Evolutionary conservation across 2,888 invertebrate genomes (phyloP).

Genomic region (Cordilura impudica): DNA sequence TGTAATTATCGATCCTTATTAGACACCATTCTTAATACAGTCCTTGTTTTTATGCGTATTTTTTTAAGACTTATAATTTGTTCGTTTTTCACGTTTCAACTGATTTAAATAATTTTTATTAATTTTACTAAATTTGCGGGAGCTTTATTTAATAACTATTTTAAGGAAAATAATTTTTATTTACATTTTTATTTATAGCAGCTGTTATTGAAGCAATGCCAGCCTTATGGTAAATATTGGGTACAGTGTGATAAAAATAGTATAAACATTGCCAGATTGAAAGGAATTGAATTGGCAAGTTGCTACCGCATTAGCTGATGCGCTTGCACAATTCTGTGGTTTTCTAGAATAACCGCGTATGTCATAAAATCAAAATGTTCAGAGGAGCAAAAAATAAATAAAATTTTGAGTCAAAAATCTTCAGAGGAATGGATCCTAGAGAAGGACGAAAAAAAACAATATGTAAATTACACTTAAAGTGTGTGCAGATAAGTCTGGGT

Average conservation of each 20-base stretch:
- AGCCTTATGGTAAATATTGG: not conserved
- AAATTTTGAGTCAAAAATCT: too few relatives aligned
- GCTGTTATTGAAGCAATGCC: conserved; percentile 12
- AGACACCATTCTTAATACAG: not conserved
- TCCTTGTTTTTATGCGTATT: conserved; percentile 12
- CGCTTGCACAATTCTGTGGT: too few relatives aligned
- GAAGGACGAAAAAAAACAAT: too few relatives aligned
- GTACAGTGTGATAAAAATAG: not conserved
- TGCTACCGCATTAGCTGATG: too few relatives aligned
- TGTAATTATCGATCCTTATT: conserved; percentile 19
- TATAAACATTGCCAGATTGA: not conserved
- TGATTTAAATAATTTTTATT: not conserved
- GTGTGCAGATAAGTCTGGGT: too few relatives aligned
- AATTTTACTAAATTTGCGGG: not conserved
- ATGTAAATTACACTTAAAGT: too few relatives aligned
- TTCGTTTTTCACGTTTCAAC: not conserved
- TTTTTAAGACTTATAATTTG: not conserved
- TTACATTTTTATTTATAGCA: conserved; percentile 24
- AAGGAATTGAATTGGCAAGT: too few relatives aligned
- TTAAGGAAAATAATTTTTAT: conserved; percentile 24
- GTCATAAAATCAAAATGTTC: too few relatives aligned
- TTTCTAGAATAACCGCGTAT: too few relatives aligned
- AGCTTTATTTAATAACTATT: conserved; percentile 1
- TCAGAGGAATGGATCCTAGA: too few relatives aligned
- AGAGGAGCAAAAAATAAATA: too few relatives aligned